Evolutionary conservation across 2,113 vertebrate genomes (phyloP).

Genomic region (Pterophyllum scalare): DNA sequence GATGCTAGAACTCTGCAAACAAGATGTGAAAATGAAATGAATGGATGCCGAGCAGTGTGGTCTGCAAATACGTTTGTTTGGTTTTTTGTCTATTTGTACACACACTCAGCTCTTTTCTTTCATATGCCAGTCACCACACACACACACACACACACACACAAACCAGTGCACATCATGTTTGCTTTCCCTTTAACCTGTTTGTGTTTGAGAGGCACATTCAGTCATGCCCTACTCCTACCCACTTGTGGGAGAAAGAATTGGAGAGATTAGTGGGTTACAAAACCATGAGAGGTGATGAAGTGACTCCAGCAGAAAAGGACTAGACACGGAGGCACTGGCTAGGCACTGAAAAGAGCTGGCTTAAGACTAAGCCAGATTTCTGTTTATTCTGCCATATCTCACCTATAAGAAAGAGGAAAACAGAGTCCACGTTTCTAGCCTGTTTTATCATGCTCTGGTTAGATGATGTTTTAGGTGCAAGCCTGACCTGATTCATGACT

Average conservation of each 20-base stretch:
- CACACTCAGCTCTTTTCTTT: background rate
- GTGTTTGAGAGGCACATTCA: slow-evolving; percentile 29
- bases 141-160: background rate
- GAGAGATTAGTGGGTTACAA: slow-evolving; percentile 24
- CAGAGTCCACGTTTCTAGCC: background rate
- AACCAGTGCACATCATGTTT: slow-evolving; percentile 27
- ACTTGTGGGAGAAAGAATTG: slow-evolving; percentile 7
- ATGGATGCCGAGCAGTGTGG: background rate
- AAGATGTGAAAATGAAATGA: slow-evolving; percentile 10
- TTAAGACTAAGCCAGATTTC: background rate
- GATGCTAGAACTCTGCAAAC: background rate
- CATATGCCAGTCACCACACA: background rate
- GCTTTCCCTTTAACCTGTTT: slow-evolving; percentile 29
- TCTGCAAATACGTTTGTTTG: no score
- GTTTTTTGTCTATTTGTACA: background rate
- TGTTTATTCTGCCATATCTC: slow-evolving; percentile 11
- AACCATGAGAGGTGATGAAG: slow-evolving; percentile 39
- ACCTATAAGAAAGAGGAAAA: slow-evolving; percentile 15
- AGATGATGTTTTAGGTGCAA: slow-evolving; percentile 6
- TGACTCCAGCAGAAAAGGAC: slow-evolving; percentile 30
- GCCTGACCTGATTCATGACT: slow-evolving; percentile 49
- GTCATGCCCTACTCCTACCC: background rate
- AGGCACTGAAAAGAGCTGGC: slow-evolving; percentile 25
- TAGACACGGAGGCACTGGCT: slow-evolving; percentile 9
- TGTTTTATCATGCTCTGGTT: background rate